Evolutionary conservation across 1,140 invertebrate species (phyloP), one percentile per base, ranked within the genome.

Genomic region (Meloidogyne chitwoodi): DNA sequence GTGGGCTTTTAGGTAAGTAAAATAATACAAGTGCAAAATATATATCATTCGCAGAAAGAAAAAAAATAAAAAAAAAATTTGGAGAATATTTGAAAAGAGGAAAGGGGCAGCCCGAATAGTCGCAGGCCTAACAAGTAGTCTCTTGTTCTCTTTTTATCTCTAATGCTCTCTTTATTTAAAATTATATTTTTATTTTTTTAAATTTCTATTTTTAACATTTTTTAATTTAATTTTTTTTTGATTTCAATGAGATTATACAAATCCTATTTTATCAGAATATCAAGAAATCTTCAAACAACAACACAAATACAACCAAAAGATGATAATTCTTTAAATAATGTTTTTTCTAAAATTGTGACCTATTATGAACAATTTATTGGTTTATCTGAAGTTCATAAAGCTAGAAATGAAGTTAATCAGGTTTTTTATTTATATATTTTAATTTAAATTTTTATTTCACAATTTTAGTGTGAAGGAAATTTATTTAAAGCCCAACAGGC

Each of bases 321-420:
- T 31, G 16, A 19, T 22, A 76, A 22, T 14, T 10, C 61, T 10
- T 38, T 76, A 12, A 76, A 76, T 69, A 71, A 71, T 34, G 2
- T 34, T 29, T 19, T 77, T 5, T 31, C 68, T 19, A 61, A 44
- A 34, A 48, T 68, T 16, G 75, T 77, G 0, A 14, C 70, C 19
- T 77, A 77, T 77, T 77, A 77, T 24, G 62, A 77, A 26, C 80
- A 79, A 19, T 63, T 62, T 24, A 79, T 79, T 38, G 77, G 77
- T 31, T 24, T 79, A n/a, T 34, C 68, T 12, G 77, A 79, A 62
- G 77, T 79, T 10, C 78, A 78, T 22, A 72, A 66, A 34, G 77
- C 77, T 22, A 78, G 74, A 27, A 41, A 61, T 26, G 77, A 79
- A 48, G 77, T 79, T 64, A 72, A 65, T 64, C 41, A 79, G 79